Percentiles rank a stretch among this genome's conserved stretches.
Evolutionary conservation across 2,113 vertebrate species (phyloP).

Genomic region (Muscicapa adusta): DNA sequence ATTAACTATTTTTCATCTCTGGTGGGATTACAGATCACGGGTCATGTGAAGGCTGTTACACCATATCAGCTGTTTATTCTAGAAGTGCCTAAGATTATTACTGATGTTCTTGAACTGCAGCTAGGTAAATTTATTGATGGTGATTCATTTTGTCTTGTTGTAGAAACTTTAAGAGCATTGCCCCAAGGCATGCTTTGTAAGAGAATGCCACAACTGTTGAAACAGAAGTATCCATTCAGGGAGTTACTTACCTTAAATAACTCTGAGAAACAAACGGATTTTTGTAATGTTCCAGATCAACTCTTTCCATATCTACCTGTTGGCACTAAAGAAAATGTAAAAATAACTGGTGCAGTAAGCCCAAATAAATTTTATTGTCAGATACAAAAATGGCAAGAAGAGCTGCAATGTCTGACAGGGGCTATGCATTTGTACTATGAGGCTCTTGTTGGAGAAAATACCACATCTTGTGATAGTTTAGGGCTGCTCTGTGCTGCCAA

Average conservation of each 20-base stretch:
- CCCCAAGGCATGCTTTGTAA: slow-evolving; percentile 53
- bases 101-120: slow-evolving; percentile 72
- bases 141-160: slow-evolving; percentile 83
- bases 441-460: slow-evolving; percentile 14
- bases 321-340: slow-evolving; percentile 74
- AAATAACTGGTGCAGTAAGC: slow-evolving; percentile 79
- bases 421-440: slow-evolving; percentile 76
- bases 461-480: slow-evolving; percentile 69
- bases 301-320: slow-evolving; percentile 69
- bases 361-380: slow-evolving; percentile 85
- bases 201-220: slow-evolving; percentile 52
- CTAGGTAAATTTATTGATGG: slow-evolving; percentile 83
- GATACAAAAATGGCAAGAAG: slow-evolving; percentile 68
- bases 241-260: background rate
- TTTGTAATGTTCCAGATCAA: slow-evolving; percentile 69
- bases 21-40: slow-evolving; percentile 76
- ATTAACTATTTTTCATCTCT: slow-evolving; percentile 82
- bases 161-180: slow-evolving; percentile 76
- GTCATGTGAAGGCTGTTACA: slow-evolving; percentile 77
- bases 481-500: slow-evolving; percentile 85
- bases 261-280: slow-evolving; percentile 30
- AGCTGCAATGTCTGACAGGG: slow-evolving; percentile 75
- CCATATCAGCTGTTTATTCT: slow-evolving; percentile 80
- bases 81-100: slow-evolving; percentile 81
- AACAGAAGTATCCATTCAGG: background rate